Percentiles rank a stretch among this genome's conserved stretches.
phyloP scores from a whole-genome alignment of 2,888 invertebrate genomes.

The Patella depressa region DNA sequence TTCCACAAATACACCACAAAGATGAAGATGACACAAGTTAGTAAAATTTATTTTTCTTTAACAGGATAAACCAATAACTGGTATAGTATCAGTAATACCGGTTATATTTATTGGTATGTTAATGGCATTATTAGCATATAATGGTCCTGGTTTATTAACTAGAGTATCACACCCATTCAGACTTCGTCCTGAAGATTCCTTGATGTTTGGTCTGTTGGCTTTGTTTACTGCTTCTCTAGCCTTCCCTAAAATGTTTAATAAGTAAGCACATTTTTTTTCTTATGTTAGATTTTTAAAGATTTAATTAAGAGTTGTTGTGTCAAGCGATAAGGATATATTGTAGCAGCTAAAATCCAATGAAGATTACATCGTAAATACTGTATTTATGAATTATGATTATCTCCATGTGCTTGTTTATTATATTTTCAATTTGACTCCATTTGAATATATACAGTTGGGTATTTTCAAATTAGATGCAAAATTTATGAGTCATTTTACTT shows the following conservation, averaged over 20 bases:
- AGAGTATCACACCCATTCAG: conserved; percentile 55
- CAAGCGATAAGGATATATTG: too few relatives aligned
- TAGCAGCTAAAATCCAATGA: too few relatives aligned
- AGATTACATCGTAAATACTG: too few relatives aligned
- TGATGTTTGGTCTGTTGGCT: conserved; percentile 63
- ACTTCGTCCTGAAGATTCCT: conserved; percentile 60
- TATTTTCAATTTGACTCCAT: too few relatives aligned
- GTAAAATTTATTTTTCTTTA: background rate
- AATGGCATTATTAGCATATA: conserved; percentile 73
- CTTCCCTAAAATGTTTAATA: conserved; percentile 63
- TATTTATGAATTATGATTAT: too few relatives aligned
- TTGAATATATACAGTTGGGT: too few relatives aligned
- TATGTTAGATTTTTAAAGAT: too few relatives aligned
- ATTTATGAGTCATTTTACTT: too few relatives aligned
- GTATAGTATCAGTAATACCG: conserved; percentile 59
- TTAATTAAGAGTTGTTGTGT: too few relatives aligned
- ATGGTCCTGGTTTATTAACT: conserved; percentile 69
- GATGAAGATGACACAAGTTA: background rate
- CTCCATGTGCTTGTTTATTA: too few relatives aligned
- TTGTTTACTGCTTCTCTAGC: conserved; percentile 60
- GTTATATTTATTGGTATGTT: conserved; percentile 75
- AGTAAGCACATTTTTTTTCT: conserved; percentile 43
- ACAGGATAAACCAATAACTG: conserved; percentile 29
- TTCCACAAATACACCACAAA: background rate
- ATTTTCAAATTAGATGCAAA: too few relatives aligned